Base-by-base conservation (phyloP, 2,113 vertebrate genomes). In the Tragulus kanchil region DNA sequence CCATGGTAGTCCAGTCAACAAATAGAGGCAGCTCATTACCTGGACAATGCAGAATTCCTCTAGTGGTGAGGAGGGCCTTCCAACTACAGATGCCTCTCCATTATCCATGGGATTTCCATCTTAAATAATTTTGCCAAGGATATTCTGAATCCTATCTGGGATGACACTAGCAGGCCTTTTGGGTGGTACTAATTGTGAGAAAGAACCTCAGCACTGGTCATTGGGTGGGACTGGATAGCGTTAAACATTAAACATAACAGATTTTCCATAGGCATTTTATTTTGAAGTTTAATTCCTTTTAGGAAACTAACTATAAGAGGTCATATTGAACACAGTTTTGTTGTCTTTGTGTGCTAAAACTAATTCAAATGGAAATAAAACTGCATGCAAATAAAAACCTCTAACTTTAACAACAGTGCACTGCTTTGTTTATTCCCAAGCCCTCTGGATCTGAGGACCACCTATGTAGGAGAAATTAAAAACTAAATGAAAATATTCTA, bases 401-500 rank as follows among this genome's bases (percentile, higher is more conserved):
- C 75, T 89, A 75, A 85, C 26, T 96, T 89, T 92, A 93, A 88
- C 83, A 93, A 86, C 42, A 93, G n/a, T 17, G 52, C 31, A 78
- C 87, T 58, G 8, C 67, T 89, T 91, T 91, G 52, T 89, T 94
- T 98, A 87, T 94, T 95, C 62, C 42, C 73, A 92, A 97, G 67
- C 48, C 28, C 85, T 93, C 73, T 96, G 48, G 31, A 96, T 86
- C 83, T 96, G 61, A 87, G 21, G 92, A 97, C 90, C 79, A 97
- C 86, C 83, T 93, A 61, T 56, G 42, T 82, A 75, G 92, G 69
- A 95, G 69, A 96, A 96, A 96, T 95, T 94, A 95, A 95, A 92
- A 96, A 90, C 86, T 56, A 96, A 97, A 93, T 97, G 69, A 94
- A 92, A 94, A 75, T 81, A 93, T 71, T 97, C 93, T 85, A 83